A percentile compares a stretch with the other conserved stretches of the same genome.
These are phyloP conservation scores for Ispidina picta DNA, from an alignment of 2,797 vertebrate species.

Conservation along the genomic window DNA sequence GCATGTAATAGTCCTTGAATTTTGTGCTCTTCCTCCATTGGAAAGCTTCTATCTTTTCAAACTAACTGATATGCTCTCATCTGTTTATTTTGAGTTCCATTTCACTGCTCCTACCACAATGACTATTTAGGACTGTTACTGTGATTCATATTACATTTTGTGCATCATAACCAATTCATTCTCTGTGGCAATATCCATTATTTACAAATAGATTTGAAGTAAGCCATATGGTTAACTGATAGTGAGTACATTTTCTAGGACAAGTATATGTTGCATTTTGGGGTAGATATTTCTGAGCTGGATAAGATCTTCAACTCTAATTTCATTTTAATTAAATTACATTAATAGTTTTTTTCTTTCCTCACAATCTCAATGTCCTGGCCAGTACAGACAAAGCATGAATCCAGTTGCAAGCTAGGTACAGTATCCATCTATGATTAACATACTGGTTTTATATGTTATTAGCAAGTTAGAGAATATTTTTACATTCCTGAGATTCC, in stretches of 20 bases:
- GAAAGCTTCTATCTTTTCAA: neutral
- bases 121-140: neutral
- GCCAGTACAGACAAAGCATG: neutral
- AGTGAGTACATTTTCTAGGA: neutral
- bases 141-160: neutral
- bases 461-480: neutral
- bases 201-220: slow-evolving; percentile 28
- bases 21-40: neutral
- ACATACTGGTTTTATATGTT: neutral
- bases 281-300: neutral
- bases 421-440: neutral
- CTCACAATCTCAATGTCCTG: neutral
- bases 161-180: neutral
- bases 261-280: neutral
- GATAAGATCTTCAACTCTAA: neutral
- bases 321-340: neutral
- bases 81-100: slow-evolving; percentile 35
- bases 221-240: neutral
- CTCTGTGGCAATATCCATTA: neutral
- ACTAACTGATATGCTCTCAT: neutral
- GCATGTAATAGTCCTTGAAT: neutral
- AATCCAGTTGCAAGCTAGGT: neutral
- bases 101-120: neutral
- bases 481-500: neutral
- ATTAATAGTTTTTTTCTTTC: neutral